Evolutionary conservation across 2,888 invertebrate species (phyloP).

Genomic region (Acronicta leporina): DNA sequence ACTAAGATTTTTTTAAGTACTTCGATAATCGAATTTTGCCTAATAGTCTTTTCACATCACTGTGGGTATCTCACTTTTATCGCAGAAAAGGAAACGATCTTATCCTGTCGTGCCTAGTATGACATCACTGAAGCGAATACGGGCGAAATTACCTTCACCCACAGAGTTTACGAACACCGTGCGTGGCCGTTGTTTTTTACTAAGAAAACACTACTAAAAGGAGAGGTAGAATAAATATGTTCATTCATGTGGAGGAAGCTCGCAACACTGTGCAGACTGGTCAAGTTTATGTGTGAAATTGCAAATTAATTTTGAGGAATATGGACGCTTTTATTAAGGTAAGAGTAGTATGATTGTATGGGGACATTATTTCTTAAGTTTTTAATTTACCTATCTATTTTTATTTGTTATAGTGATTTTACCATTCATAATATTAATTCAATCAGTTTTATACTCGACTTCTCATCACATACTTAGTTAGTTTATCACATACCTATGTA

Average conservation of each 20-base stretch:
- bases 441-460: too few species aligned
- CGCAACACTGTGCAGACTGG: constrained; percentile 43
- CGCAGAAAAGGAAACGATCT: constrained; percentile 66
- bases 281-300: constrained; percentile 34
- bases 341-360: constrained; percentile 5
- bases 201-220: constrained; percentile 76
- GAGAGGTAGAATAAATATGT: constrained; percentile 70
- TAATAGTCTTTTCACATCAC: constrained; percentile 7
- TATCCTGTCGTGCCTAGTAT: constrained; percentile 74
- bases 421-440: background rate
- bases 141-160: constrained; percentile 86
- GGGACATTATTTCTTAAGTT: too few species aligned
- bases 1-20: constrained; percentile 15
- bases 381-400: background rate
- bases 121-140: constrained; percentile 82
- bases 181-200: constrained; percentile 71
- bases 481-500: too few species aligned
- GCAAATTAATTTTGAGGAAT: constrained; percentile 33
- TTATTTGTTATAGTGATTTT: background rate
- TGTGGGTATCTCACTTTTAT: constrained; percentile 60
- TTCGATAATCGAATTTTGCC: constrained; percentile 28
- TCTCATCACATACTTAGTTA: too few species aligned
- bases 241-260: constrained; percentile 64
- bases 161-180: constrained; percentile 66
- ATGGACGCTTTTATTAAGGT: constrained; percentile 59